Evolutionary conservation across 2,888 invertebrate genomes (phyloP), one percentile per base, ranked within the genome.

Genomic region (Myathropa florea): DNA sequence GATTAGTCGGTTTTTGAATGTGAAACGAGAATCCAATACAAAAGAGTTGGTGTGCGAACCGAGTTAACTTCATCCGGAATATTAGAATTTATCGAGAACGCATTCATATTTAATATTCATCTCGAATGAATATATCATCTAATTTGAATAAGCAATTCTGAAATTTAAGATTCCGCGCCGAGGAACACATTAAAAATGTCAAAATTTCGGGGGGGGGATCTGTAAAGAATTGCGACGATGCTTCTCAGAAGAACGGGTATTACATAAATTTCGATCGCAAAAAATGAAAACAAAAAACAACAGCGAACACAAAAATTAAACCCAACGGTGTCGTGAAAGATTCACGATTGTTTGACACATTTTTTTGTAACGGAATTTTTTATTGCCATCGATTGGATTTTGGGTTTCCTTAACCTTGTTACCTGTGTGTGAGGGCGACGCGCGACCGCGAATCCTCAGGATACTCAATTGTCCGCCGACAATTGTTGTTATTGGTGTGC

Each of bases 31-130:
- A 61, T 24, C 53, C 23, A 18, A 76, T 46, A 65, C 72, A 77
- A 85, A 85, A 64, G 64, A 85, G 77, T 72, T 85, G 85, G 68
- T 23, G 14, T 39, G 68, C 85, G 81, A 85, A 85, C 85, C 76
- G 63, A 80, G 80, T 84, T 81, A 71, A 30, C 33, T 59, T 63
- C 30, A 18, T 14, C 63, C 18, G 79, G 24, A 68, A 77, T 77
- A 36, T 57, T 12, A 30, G 30, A 72, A 81, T 76, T 84, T 61
- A 76, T 72, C 63, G 61, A 30, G 18, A 76, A 57, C 64, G 26
- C 68, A 59, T 57, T 64, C 21, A 39, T 63, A 70, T 79, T 76
- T 39, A 39, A 80, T 76, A 84, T 76, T 71, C 39, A 72, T 71
- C 70, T 39, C 73, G n/a, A 14, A 36, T 68, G 46, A 61, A 81